phyloP scores from a whole-genome alignment of 37 sponge, comb jelly and placozoan genomes.

The Beroe ovata region DNA sequence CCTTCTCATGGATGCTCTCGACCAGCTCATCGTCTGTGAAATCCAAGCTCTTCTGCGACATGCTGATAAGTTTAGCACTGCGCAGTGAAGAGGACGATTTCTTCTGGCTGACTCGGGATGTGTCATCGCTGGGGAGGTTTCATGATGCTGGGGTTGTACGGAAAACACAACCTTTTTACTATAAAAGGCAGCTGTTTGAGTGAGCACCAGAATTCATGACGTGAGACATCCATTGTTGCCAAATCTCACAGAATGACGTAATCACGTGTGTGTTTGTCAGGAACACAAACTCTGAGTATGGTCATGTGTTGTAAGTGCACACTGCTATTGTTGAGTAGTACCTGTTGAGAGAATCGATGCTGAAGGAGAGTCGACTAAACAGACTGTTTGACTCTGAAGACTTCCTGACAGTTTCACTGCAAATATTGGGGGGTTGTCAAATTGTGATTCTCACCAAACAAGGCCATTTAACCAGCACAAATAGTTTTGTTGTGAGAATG shows the following conservation, averaged over 20 bases:
- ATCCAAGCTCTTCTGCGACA: constrained; percentile 64
- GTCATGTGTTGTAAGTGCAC: no score
- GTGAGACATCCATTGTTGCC: no score
- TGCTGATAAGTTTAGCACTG: constrained; percentile 61
- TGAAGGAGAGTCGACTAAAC: constrained; percentile 37
- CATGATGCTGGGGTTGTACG: background rate
- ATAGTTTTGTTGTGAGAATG: no score
- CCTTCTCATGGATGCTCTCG: constrained; percentile 54
- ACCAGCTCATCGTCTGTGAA: constrained; percentile 65
- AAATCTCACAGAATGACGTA: no score
- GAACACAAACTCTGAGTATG: no score
- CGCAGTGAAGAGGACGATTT: constrained; percentile 59
- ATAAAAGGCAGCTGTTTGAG: no score
- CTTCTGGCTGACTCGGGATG: constrained; percentile 43
- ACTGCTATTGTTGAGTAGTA: no score
- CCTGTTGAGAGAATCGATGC: constrained; percentile 58
- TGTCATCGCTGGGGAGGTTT: constrained; percentile 44
- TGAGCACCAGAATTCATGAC: no score
- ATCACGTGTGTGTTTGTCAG: no score
- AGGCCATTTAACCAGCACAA: no score
- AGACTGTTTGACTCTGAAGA: constrained; percentile 62
- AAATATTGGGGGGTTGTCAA: background rate
- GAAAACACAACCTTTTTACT: no score
- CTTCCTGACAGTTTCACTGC: background rate
- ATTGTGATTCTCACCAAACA: no score